Evolutionary conservation across 1,140 invertebrate genomes (phyloP), one percentile per base, ranked within the genome.

Genomic region (Wasmannia auropunctata): DNA sequence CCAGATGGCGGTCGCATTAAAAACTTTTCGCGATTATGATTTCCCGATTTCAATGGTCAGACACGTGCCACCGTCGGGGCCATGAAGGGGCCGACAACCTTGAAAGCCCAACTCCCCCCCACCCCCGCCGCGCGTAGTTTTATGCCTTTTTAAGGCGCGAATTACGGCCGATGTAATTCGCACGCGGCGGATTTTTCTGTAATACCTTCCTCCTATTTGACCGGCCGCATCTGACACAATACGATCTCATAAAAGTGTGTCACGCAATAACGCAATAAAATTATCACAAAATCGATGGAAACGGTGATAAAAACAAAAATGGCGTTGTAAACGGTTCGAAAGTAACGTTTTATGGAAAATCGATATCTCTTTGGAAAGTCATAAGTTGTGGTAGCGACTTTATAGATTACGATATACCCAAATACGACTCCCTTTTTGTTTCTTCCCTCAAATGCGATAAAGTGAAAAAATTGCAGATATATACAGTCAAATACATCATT

Each of bases 1-100:
- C 87, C 88, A 89, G 84, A 88, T 86, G 87, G 87, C 70, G 76
- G 84, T 90, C 86, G 88, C 62, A 79, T 90, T 90, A 85, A 90
- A 86, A 87, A 90, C 75, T 75, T 90, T 86, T 80, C 10, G 70
- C 75, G 86, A 80, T 72, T 86, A 90, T 86, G 88, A 85, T 87
- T 90, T 90, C 76, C 76, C 88, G 70, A 90, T 87, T 90, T 74
- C 67, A 83, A 90, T 67, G 67, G 69, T 31, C 62, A 34, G 80
- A 28, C 88, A 89, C 88, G 88, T 89, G 88, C 25, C 76, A 19
- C n/a, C 6, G 34, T 10, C 40, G n/a, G 4, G n/a, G n/a, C n/a
- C 8, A 22, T 4, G n/a, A 6, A 37, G 31, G 62, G n/a, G 37
- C 25, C n/a, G 74, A 43, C 28, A 40, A 65, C 10, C 28, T 69